Percentiles rank a stretch among this genome's conserved stretches.
These are phyloP conservation scores for Gobionotothen gibberifrons DNA, from an alignment of 2,797 vertebrate genomes.

Conservation along the genomic window DNA sequence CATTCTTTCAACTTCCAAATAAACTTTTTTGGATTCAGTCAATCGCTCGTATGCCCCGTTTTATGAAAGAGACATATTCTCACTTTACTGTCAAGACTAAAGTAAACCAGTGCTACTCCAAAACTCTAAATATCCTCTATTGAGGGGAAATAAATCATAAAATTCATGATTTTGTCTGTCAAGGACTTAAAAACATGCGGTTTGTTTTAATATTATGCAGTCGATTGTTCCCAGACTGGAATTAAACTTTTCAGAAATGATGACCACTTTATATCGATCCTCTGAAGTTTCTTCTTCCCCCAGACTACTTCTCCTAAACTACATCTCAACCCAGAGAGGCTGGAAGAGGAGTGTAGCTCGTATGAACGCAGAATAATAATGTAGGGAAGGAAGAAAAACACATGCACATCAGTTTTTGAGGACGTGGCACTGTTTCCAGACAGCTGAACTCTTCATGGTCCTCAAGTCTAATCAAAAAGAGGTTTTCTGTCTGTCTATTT, in stretches of 20 bases:
- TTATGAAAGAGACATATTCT: constrained; percentile 9
- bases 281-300: constrained; percentile 14
- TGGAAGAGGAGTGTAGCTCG: constrained; percentile 5
- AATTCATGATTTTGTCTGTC: background rate
- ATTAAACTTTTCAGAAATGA: constrained; percentile 5
- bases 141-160: background rate
- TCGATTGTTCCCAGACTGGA: background rate
- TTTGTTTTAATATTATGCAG: constrained; percentile 16
- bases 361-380: constrained; percentile 27
- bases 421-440: background rate
- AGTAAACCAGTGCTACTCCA: constrained; percentile 18
- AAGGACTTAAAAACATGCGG: constrained; percentile 17
- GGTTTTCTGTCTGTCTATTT: constrained; percentile 4
- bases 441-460: background rate
- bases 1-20: constrained; percentile 16
- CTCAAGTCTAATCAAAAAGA: background rate
- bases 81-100: constrained; percentile 5
- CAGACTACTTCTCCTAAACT: constrained; percentile 17
- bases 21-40: constrained; percentile 33
- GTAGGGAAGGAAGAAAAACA: constrained; percentile 1
- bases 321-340: constrained; percentile 11
- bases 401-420: constrained; percentile 2
- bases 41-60: background rate
- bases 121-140: constrained; percentile 1
- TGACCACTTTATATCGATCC: background rate